phyloP scores from a whole-genome alignment of 2,113 vertebrate genomes.

The Strix aluco region DNA sequence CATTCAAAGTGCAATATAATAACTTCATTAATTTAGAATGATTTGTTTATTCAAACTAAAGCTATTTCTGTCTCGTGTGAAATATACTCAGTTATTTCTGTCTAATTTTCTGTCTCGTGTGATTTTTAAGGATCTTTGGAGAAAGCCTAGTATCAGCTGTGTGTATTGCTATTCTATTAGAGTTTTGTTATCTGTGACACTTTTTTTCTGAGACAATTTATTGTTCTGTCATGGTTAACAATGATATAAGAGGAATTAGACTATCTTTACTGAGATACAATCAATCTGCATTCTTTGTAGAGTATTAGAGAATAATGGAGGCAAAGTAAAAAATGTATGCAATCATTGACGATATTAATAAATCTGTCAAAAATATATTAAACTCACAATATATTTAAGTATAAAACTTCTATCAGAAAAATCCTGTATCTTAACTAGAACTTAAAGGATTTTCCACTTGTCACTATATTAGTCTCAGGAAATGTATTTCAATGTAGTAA shows the following conservation, averaged over 20 bases:
- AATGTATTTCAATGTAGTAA: background rate
- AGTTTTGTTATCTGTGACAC: background rate
- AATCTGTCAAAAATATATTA: background rate
- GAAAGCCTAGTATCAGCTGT: background rate
- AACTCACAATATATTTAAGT: background rate
- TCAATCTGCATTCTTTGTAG: background rate
- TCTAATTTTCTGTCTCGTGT: background rate
- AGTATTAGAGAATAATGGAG: background rate
- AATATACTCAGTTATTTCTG: background rate
- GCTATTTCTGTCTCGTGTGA: background rate
- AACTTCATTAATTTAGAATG: background rate
- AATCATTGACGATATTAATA: background rate
- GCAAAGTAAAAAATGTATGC: background rate
- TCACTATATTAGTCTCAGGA: background rate
- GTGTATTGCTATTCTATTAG: background rate
- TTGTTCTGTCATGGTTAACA: background rate
- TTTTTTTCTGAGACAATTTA: background rate
- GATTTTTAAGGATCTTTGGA: background rate
- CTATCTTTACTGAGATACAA: background rate
- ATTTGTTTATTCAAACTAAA: background rate
- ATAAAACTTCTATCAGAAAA: background rate
- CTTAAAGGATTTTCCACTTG: background rate
- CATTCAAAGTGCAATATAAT: background rate
- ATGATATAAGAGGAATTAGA: background rate
- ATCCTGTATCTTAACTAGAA: background rate